A percentile compares a stretch with the other conserved stretches of the same genome.
Conservation (phyloP, 2,888 invertebrate genomes). For the Argynnis bischoffii region DNA sequence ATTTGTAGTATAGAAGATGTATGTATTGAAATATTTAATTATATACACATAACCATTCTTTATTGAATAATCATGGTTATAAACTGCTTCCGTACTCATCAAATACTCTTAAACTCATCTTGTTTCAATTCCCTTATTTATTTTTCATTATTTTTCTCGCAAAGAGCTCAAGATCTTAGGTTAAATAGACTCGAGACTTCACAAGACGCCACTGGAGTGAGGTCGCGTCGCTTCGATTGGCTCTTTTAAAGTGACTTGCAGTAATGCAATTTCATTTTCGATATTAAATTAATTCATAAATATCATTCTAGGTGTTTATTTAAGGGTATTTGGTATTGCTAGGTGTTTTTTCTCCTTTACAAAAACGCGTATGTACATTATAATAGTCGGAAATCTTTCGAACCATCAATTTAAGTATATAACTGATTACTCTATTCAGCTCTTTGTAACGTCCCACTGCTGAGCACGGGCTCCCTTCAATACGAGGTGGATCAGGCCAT, state of each 20-base stretch:
- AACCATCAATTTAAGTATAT: too few species aligned
- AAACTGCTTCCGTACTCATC: background rate
- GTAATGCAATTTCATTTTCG: constrained; percentile 11
- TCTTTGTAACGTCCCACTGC: too few species aligned
- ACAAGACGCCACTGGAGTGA: constrained; percentile 11
- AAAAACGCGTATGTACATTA: too few species aligned
- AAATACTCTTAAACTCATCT: background rate
- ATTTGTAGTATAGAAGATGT: too few species aligned
- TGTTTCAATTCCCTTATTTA: constrained; percentile 1
- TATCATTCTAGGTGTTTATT: background rate
- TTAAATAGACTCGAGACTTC: constrained; percentile 14
- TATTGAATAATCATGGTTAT: too few species aligned
- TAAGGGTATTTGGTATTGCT: background rate
- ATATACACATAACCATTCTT: too few species aligned
- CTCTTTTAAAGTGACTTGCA: constrained; percentile 4
- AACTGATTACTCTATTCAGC: too few species aligned
- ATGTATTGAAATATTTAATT: too few species aligned
- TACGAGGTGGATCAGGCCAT: too few species aligned
- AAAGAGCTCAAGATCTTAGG: constrained; percentile 17
- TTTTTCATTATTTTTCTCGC: constrained; percentile 22
- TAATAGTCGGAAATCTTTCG: too few species aligned
- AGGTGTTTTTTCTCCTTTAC: too few species aligned
- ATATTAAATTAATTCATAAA: background rate
- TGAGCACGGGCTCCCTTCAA: too few species aligned
- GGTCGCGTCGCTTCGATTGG: constrained; percentile 18